A percentile compares a stretch with the other conserved stretches of the same genome.
phyloP scores from a whole-genome alignment of 2,797 vertebrate species.

The Xenopus petersii region DNA sequence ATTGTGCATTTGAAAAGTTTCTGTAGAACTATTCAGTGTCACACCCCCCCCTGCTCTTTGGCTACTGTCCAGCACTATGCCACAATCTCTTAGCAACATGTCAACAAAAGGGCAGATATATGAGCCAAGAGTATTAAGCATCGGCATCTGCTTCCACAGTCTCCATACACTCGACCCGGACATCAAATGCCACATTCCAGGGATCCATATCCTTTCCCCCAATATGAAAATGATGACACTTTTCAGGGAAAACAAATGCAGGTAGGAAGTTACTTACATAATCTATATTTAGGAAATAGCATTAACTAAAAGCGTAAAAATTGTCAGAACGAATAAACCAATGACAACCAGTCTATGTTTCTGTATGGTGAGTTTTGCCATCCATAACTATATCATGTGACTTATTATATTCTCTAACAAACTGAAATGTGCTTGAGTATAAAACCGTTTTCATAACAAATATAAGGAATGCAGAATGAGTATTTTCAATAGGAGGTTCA shows the following conservation, averaged over 20 bases:
- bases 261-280: slow-evolving; percentile 1
- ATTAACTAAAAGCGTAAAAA: neutral
- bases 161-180: slow-evolving; percentile 41
- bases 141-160: slow-evolving; percentile 11
- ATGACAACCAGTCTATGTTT: too few relatives aligned
- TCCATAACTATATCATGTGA: too few relatives aligned
- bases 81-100: slow-evolving; percentile 12
- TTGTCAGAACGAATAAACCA: too few relatives aligned
- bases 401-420: too few relatives aligned
- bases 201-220: slow-evolving; percentile 63
- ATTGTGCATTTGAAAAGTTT: too few relatives aligned
- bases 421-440: too few relatives aligned
- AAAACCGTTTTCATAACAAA: too few relatives aligned
- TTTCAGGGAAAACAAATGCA: slow-evolving; percentile 50
- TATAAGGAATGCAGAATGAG: too few relatives aligned
- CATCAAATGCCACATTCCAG: slow-evolving; percentile 59
- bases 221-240: slow-evolving; percentile 61
- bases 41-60: neutral
- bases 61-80: neutral
- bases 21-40: neutral
- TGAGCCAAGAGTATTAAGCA: neutral
- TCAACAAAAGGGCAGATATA: slow-evolving; percentile 6
- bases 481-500: too few relatives aligned
- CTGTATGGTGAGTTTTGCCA: too few relatives aligned
- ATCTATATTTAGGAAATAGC: too few relatives aligned